A percentile compares a stretch with the other conserved stretches of the same genome.
phyloP scores from a whole-genome alignment of 2,797 vertebrate genomes.

The Thripadectes ignobilis region DNA sequence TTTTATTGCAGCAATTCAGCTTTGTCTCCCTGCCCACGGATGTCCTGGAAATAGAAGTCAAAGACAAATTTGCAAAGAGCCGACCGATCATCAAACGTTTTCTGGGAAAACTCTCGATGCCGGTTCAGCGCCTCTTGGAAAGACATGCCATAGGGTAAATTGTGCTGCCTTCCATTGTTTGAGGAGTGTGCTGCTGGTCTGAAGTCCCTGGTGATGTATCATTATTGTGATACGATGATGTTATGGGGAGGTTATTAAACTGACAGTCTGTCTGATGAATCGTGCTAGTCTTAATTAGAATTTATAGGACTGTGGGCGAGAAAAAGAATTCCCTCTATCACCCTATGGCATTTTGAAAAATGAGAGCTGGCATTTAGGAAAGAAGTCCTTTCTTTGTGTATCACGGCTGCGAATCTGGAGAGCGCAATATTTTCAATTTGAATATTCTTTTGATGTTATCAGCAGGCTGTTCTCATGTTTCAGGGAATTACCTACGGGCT shows the following conservation, averaged over 20 bases:
- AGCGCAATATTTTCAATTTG: conserved; percentile 59
- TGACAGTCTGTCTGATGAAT: neutral
- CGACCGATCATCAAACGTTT: conserved; percentile 98
- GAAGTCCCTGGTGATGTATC: neutral
- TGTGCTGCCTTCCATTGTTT: neutral
- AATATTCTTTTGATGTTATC: neutral
- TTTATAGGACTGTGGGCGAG: neutral
- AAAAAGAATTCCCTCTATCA: neutral
- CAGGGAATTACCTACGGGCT: neutral
- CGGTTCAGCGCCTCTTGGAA: conserved; percentile 95
- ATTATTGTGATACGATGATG: neutral
- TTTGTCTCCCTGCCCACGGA: conserved; percentile 98
- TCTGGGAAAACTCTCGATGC: conserved; percentile 93
- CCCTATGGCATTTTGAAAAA: neutral
- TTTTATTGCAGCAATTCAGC: conserved; percentile 85
- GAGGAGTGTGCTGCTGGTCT: neutral
- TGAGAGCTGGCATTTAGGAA: neutral
- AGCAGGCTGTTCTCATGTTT: conserved; percentile 1
- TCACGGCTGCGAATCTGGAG: neutral
- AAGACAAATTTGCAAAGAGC: conserved; percentile 98
- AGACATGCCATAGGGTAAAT: conserved; percentile 96
- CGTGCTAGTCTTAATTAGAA: neutral
- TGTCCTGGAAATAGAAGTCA: conserved; percentile 96
- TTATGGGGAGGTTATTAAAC: neutral
- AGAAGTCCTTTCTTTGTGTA: neutral